Base-by-base conservation (phyloP, 2,888 invertebrate species). In the Conus canariensis region DNA sequence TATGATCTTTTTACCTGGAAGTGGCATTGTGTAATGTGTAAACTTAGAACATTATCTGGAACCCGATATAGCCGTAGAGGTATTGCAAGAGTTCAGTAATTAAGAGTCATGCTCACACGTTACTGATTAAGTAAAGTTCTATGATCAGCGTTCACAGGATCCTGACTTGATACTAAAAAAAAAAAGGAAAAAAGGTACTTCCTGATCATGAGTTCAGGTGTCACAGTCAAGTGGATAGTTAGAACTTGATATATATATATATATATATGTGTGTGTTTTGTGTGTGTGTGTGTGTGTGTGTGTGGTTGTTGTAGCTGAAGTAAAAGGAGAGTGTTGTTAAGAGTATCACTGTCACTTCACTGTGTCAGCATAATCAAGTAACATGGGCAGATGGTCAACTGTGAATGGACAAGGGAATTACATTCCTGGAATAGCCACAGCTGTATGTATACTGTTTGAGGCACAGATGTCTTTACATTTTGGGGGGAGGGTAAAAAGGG, bases 341-440 rank as follows among this genome's bases (percentile, higher is more conserved):
- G 60, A 64, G 12, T 64, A 64, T 70, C 70, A 19, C 16, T n/a
- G n/a, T n/a, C 30, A 30, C 30, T 30, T 30, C 22, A 16, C 70
- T 19, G 22, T 22, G 19, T 70, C 22, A 19, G 22, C 7, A 70
- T 7, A 1, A 70, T 70, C 70, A 77, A 30, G 19, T 9, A 58
- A 7, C 22, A 70, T 70, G 59, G 88, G 87, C 74, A 82, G 60
- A 85, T 19, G 45, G 70, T 45, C 88, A 74, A 87, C 59, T 59
- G 77, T 87, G 64, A 90, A 88, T 85, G 91, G 91, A n/a, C 91
- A 89, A 64, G 92, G 92, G 74, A 45, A 88, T 58, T 93, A 91
- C 85, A 92, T 92, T 90, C 92, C 92, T 59, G 92, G 92, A 70
- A 82, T 91, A 74, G 92, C 89, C 25, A 90, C 90, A 70, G 60